A percentile compares a stretch with the other conserved stretches of the same genome.
phyloP scores from a whole-genome alignment of 2,888 invertebrate species.

The Campoplex nolae region DNA sequence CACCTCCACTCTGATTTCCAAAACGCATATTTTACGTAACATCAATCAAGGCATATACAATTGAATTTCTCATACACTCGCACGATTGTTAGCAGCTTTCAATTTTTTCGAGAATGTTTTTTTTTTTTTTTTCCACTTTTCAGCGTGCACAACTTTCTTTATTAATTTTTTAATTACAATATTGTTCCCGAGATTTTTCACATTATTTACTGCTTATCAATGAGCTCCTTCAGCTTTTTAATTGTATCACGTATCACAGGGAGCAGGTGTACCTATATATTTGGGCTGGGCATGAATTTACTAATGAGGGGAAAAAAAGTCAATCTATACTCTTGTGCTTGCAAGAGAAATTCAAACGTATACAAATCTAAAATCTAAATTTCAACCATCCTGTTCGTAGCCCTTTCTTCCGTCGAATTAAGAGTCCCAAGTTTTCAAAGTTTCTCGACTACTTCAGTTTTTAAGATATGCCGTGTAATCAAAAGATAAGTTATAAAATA shows the following conservation, averaged over 20 bases:
- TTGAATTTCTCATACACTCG: too few relatives aligned
- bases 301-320: neutral
- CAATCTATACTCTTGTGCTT: neutral
- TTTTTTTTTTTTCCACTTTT: too few relatives aligned
- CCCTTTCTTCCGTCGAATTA: neutral
- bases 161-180: neutral
- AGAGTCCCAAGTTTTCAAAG: neutral
- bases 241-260: too few relatives aligned
- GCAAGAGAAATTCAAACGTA: neutral
- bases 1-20: neutral
- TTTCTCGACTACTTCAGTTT: neutral
- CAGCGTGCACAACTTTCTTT: neutral
- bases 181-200: neutral
- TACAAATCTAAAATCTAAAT: neutral
- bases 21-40: neutral
- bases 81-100: too few relatives aligned
- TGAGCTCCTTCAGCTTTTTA: neutral
- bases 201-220: neutral
- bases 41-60: too few relatives aligned
- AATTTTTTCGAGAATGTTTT: too few relatives aligned
- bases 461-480: slow-evolving; percentile 6
- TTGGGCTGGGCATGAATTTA: neutral
- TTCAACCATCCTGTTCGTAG: neutral
- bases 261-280: neutral
- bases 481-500: neutral